Evolutionary conservation across 2,888 invertebrate species (phyloP).

Genomic region (Cheilosia scutellata): DNA sequence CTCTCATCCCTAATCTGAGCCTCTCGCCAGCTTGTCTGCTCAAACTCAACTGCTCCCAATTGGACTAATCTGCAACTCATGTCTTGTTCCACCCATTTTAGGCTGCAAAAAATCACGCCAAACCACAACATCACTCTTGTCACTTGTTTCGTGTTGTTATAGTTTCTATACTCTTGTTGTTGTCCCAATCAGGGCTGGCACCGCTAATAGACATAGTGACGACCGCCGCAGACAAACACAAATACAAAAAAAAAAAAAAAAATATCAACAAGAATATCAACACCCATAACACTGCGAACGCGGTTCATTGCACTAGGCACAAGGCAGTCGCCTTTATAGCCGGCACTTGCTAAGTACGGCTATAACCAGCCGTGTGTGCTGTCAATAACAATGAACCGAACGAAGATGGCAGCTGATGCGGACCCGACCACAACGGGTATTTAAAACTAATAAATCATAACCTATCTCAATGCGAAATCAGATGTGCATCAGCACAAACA

Average conservation of each 20-base stretch:
- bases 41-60: conserved; percentile 52
- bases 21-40: conserved; percentile 52
- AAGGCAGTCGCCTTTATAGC: conserved; percentile 1
- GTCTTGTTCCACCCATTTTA: conserved; percentile 58
- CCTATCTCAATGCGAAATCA: conserved; percentile 76
- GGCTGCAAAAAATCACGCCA: conserved; percentile 50
- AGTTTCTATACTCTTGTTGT: conserved; percentile 12
- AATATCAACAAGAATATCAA: conserved; percentile 65
- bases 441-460: conserved; percentile 76
- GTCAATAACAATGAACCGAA: conserved; percentile 63
- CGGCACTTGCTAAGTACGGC: conserved; percentile 35
- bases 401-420: conserved; percentile 60
- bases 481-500: conserved; percentile 56
- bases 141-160: conserved; percentile 27
- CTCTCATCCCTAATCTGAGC: conserved; percentile 70
- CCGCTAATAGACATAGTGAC: conserved; percentile 60
- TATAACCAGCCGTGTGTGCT: conserved; percentile 27
- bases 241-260: conserved; percentile 21
- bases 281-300: conserved; percentile 53
- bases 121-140: conserved; percentile 50
- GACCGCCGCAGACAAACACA: conserved; percentile 52
- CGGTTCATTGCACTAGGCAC: conserved; percentile 64
- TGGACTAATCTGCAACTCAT: conserved; percentile 48
- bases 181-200: conserved; percentile 67
- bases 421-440: conserved; percentile 59